These are phyloP conservation scores for Ramazzottius varieornatus DNA, from an alignment of 2,888 invertebrate species.

Conservation along the genomic window DNA sequence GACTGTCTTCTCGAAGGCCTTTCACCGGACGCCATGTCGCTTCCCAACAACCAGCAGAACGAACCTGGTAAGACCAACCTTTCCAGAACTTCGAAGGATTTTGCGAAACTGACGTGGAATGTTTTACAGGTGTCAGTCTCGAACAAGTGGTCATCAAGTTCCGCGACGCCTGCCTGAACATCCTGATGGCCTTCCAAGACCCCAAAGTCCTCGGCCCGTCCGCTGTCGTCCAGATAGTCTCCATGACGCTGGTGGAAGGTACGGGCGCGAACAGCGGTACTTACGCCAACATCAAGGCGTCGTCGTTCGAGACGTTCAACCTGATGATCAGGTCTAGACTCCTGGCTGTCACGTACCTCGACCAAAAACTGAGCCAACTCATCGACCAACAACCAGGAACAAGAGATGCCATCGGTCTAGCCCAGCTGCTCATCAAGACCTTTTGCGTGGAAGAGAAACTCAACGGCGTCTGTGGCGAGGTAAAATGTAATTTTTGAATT, in stretches of 20 bases:
- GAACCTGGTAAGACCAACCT: no score
- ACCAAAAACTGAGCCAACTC: neutral
- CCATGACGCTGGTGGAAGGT: neutral
- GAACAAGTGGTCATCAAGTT: constrained; percentile 30
- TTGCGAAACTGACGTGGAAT: no score
- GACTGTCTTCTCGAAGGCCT: neutral
- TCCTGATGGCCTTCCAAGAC: constrained; percentile 69
- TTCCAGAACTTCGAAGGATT: no score
- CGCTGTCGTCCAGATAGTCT: neutral
- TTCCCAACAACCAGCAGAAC: neutral
- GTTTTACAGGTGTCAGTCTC: no score
- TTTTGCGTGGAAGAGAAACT: neutral
- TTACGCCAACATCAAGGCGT: neutral
- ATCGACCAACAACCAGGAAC: neutral
- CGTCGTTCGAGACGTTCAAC: neutral
- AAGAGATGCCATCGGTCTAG: neutral
- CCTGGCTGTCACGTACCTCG: neutral
- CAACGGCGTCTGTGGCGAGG: neutral
- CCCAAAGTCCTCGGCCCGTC: constrained; percentile 47
- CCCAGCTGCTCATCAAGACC: neutral
- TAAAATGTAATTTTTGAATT: no score
- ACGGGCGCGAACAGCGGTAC: neutral
- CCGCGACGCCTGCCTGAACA: constrained; percentile 59
- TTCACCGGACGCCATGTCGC: neutral
- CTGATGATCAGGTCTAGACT: neutral